Evolutionary conservation across 2,888 invertebrate genomes (phyloP).

Genomic region (Harpalus rubripes): DNA sequence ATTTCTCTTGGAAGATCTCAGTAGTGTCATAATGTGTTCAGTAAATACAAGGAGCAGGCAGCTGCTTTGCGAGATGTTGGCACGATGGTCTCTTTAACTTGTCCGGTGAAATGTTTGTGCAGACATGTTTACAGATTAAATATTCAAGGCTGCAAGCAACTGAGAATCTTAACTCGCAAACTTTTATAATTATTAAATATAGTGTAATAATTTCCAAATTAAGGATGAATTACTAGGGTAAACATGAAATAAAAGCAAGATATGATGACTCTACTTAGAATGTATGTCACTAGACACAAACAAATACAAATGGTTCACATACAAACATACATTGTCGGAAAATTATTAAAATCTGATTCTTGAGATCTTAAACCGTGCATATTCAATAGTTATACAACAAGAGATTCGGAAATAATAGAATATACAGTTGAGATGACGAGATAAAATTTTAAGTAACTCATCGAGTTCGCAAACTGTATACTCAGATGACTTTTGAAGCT

Average conservation of each 20-base stretch:
- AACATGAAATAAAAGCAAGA: not conserved
- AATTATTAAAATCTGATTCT: no score
- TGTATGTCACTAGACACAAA: not conserved
- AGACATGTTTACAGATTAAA: slow-evolving; percentile 34
- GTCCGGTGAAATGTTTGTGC: slow-evolving; percentile 27
- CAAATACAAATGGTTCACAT: not conserved
- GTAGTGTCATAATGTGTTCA: slow-evolving; percentile 21
- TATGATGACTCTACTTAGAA: not conserved
- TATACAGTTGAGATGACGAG: no score
- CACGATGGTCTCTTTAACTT: slow-evolving; percentile 36
- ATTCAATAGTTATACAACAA: no score
- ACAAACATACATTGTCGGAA: no score
- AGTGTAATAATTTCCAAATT: not conserved
- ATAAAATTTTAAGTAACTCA: no score
- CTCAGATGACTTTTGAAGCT: no score
- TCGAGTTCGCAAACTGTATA: no score
- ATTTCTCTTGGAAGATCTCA: not conserved
- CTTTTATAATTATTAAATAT: not conserved
- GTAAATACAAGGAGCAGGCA: slow-evolving; percentile 17
- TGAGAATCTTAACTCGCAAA: not conserved
- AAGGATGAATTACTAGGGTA: not conserved
- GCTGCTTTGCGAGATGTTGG: slow-evolving; percentile 31
- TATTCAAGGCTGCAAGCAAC: slow-evolving; percentile 21
- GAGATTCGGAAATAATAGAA: no score
- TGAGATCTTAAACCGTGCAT: no score